phyloP scores from a whole-genome alignment of 2,113 vertebrate genomes.

The Apaloderma vittatum region DNA sequence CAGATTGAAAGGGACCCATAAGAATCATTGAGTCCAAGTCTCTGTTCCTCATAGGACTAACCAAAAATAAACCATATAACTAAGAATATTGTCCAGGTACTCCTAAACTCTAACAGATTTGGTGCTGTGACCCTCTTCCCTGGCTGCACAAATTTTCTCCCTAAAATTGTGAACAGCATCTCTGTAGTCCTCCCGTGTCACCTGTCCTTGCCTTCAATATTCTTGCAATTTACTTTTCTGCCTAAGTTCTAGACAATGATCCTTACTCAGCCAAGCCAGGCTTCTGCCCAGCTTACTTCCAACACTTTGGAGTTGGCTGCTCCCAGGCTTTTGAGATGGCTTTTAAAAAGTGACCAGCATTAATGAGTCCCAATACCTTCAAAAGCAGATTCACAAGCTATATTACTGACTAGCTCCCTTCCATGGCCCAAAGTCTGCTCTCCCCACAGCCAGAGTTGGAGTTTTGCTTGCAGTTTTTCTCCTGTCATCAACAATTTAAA shows the following conservation, averaged over 20 bases:
- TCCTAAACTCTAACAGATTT: background rate
- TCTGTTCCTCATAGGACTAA: background rate
- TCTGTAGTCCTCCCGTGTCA: background rate
- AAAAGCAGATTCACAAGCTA: background rate
- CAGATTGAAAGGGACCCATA: background rate
- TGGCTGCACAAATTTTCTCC: background rate
- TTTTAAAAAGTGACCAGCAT: background rate
- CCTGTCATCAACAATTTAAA: accelerated
- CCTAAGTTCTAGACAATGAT: background rate
- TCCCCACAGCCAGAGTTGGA: background rate
- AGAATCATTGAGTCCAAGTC: background rate
- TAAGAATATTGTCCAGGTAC: accelerated
- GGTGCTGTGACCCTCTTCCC: background rate
- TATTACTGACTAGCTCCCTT: background rate
- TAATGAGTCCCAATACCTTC: background rate
- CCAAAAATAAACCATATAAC: background rate
- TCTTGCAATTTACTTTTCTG: background rate
- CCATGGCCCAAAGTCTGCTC: accelerated
- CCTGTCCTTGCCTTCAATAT: background rate
- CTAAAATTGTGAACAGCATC: accelerated
- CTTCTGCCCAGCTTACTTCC: background rate
- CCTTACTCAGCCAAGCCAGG: background rate
- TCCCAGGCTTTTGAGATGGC: background rate
- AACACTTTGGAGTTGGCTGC: background rate
- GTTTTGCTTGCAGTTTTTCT: background rate